Base-by-base conservation (phyloP, 2,113 vertebrate genomes). In the Anseranas semipalmata region DNA sequence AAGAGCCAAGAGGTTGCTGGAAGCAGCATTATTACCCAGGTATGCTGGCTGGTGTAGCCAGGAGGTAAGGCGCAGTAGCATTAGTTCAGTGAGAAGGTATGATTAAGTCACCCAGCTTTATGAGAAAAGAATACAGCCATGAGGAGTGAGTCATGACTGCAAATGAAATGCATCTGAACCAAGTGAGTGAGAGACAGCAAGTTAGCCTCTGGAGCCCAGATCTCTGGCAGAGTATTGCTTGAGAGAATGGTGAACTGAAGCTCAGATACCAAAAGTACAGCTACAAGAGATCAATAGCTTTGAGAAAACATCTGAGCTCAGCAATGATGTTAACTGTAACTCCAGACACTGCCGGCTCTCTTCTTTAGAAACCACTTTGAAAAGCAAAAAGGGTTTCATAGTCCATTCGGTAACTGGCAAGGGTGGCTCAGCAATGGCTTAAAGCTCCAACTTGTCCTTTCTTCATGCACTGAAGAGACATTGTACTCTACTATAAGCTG, bases 41-140 rank as follows among this genome's bases (percentile, higher is more conserved):
- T 93, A 89, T 93, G 87, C 93, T 65, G 94, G 76, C 84, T 93
- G 93, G 18, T 87, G 91, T 97, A 97, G 95, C 96, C 96, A 96
- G 96, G 89, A 97, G 96, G 95, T 60, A 97, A 93, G 96, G 96
- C 17, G 95, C 95, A 97, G 94, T 88, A 91, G 74, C 85, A 87
- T 96, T 90, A 95, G 87, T 87, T 96, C 94, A 97, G 91, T 21
- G 46, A 73, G 91, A 96, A 96, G 94, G 95, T 89, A 97, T 96
- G 95, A 95, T 96, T 87, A 96, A 94, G 94, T 97, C 93, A 97
- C 87, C 10, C 8, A 5, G 62, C 27, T 96, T 95, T 94, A 93
- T 87, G 87, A 96, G 91, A 65, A 87, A 35, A 43, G 77, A 96
- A 52, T 58, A 75, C 28, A 63, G 89, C 63, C 37, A 0, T 52